A percentile compares a stretch with the other conserved stretches of the same genome.
Evolutionary conservation across 2,113 vertebrate species (phyloP).

Genomic region (Junco hyemalis): DNA sequence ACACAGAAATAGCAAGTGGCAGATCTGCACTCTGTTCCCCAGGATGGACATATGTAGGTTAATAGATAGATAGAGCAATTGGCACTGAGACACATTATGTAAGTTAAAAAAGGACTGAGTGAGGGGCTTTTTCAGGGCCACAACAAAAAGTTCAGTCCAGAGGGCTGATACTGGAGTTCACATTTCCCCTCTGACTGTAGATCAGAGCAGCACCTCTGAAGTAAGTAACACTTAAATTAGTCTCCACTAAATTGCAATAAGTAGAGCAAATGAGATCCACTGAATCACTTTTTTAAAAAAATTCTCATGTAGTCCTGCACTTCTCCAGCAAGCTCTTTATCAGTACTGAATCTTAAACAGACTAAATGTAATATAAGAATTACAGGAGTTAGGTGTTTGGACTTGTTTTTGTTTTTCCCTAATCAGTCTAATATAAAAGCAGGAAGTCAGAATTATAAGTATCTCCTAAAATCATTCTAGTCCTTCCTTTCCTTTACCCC

Average conservation of each 20-base stretch:
- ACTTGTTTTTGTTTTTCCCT: background rate
- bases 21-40: background rate
- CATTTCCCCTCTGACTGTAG: background rate
- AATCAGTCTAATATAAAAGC: background rate
- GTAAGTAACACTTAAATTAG: background rate
- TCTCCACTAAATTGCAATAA: background rate
- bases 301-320: background rate
- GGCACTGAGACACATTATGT: background rate
- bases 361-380: background rate
- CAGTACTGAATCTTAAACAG: background rate
- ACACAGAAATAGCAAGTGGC: constrained; percentile 40
- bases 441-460: background rate
- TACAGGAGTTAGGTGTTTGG: background rate
- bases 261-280: background rate
- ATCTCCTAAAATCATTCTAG: background rate
- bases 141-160: background rate
- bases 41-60: constrained; percentile 11
- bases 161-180: background rate
- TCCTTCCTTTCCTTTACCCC: background rate
- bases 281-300: background rate
- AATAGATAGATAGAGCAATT: constrained; percentile 28
- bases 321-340: background rate
- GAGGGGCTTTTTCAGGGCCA: background rate
- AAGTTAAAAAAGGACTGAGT: background rate
- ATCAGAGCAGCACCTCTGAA: background rate